These are phyloP conservation scores for Leptura quadrifasciata DNA, from an alignment of 2,888 invertebrate species.

Conservation along the genomic window DNA sequence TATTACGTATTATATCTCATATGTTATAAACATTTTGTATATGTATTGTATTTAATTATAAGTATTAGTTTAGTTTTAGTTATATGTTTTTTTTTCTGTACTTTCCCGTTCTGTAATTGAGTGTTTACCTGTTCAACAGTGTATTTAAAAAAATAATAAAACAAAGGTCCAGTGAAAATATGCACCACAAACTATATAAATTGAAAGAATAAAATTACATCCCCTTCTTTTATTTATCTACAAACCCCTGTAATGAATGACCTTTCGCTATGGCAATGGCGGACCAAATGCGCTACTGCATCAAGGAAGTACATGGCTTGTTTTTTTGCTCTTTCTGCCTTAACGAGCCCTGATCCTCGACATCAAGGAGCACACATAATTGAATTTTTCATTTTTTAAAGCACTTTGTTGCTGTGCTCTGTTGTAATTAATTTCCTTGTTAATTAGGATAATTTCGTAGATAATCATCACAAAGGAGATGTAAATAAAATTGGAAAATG, in stretches of 20 bases:
- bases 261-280: neutral
- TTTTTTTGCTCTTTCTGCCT: conserved; percentile 5
- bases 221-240: neutral
- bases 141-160: too few relatives aligned
- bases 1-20: too few relatives aligned
- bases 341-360: conserved; percentile 22
- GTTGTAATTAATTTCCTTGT: conserved; percentile 11
- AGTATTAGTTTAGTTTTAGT: too few relatives aligned
- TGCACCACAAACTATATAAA: neutral
- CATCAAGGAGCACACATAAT: conserved; percentile 16
- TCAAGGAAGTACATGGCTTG: conserved; percentile 13
- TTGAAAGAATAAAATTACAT: neutral
- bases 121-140: too few relatives aligned
- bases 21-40: too few relatives aligned
- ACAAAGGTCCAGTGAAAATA: too few relatives aligned
- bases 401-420: neutral
- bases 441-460: conserved; percentile 25
- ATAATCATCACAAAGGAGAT: conserved; percentile 27
- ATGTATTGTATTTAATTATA: too few relatives aligned
- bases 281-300: neutral
- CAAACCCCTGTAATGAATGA: neutral
- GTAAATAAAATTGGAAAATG: conserved; percentile 24
- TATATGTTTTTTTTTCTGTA: too few relatives aligned
- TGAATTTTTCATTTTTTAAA: conserved; percentile 19
- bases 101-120: too few relatives aligned